Evolutionary conservation across 1,140 invertebrate species (phyloP).

Genomic region (Matsumurasca onukii): DNA sequence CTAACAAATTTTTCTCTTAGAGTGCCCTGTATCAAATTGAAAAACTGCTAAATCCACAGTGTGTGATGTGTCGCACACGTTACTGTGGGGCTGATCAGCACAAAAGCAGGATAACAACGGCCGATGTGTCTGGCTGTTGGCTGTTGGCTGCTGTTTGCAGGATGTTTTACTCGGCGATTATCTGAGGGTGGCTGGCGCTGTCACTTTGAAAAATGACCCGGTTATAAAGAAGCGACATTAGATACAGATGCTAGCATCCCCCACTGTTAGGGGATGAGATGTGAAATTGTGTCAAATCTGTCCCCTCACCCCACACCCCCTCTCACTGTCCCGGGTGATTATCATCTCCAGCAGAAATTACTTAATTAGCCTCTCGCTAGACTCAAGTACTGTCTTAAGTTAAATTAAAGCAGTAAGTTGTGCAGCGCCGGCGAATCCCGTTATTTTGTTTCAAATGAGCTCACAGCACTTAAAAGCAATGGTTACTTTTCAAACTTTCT

Average conservation of each 20-base stretch:
- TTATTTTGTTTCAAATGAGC: too few species aligned
- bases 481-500: too few species aligned
- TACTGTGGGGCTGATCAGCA: too few species aligned
- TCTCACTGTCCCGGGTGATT: not conserved
- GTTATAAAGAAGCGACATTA: slow-evolving; percentile 27
- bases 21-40: too few species aligned
- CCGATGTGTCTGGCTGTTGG: not conserved
- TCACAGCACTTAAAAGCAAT: too few species aligned
- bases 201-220: slow-evolving; percentile 24
- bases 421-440: too few species aligned
- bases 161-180: slow-evolving; percentile 17
- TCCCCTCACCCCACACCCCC: too few species aligned
- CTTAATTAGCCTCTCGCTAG: not conserved
- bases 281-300: not conserved
- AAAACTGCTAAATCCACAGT: too few species aligned
- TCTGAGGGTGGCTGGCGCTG: slow-evolving; percentile 15
- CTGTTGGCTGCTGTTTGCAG: not conserved
- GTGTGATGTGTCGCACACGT: too few species aligned
- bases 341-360: slow-evolving; percentile 18
- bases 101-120: slow-evolving; percentile 11
- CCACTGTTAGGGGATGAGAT: not conserved
- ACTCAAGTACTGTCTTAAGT: too few species aligned
- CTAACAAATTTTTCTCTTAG: too few species aligned
- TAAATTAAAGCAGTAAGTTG: too few species aligned
- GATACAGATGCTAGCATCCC: slow-evolving; percentile 21